phyloP scores from a whole-genome alignment of 2,113 vertebrate genomes.

The Reinhardtius hippoglossoides region DNA sequence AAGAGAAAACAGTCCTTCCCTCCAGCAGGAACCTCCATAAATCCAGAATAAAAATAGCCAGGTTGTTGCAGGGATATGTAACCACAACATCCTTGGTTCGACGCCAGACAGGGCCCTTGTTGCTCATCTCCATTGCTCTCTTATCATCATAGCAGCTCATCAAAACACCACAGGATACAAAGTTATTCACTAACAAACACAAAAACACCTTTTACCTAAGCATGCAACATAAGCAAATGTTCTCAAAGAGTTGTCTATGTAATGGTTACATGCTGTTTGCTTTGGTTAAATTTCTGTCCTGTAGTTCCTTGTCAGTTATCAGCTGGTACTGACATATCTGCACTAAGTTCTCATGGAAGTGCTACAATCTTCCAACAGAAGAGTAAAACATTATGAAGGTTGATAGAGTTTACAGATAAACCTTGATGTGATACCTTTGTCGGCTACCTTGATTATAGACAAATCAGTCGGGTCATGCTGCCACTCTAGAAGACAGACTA shows the following conservation, averaged over 20 bases:
- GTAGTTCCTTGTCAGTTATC: neutral
- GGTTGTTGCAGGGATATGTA: neutral
- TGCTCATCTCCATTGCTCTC: neutral
- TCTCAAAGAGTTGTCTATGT: neutral
- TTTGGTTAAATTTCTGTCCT: neutral
- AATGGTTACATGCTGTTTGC: neutral
- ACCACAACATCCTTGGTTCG: neutral
- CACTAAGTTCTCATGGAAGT: neutral
- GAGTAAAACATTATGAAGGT: too few species aligned
- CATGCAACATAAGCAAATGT: neutral
- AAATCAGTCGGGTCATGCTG: neutral
- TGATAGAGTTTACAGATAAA: neutral
- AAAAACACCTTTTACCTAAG: neutral
- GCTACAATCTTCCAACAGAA: too few species aligned
- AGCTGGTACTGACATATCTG: neutral
- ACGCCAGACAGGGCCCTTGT: neutral
- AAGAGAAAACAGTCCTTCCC: neutral
- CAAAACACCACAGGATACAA: conserved; percentile 3
- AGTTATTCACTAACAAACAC: neutral
- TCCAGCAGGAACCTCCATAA: neutral
- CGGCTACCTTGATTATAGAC: neutral
- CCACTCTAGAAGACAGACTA: neutral
- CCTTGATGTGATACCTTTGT: too few species aligned
- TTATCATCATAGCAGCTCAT: neutral
- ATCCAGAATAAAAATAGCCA: conserved; percentile 23